Evolutionary conservation across 2,797 vertebrate species (phyloP).

Genomic region (Amblyopsis hoosieri): DNA sequence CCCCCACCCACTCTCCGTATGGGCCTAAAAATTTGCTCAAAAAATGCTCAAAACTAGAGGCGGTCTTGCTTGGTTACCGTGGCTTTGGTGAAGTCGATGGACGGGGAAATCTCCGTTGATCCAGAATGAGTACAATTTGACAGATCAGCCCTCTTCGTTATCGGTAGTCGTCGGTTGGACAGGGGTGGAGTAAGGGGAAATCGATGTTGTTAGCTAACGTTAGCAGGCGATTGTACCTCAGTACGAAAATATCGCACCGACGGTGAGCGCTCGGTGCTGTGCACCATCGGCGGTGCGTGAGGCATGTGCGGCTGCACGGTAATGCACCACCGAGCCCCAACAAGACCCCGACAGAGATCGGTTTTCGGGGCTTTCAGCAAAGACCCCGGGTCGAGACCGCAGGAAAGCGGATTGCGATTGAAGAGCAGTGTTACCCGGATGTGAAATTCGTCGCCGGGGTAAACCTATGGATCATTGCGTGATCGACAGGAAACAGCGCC

Average conservation of each 20-base stretch:
- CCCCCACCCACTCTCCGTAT: slow-evolving; percentile 40
- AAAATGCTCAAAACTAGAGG: not conserved
- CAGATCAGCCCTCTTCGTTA: slow-evolving; percentile 26
- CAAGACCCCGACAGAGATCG: slow-evolving; percentile 40
- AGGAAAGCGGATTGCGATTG: slow-evolving; percentile 62
- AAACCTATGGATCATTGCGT: slow-evolving; percentile 9
- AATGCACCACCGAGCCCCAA: slow-evolving; percentile 35
- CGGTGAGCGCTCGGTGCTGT: slow-evolving; percentile 64
- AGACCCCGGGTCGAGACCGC: slow-evolving; percentile 64
- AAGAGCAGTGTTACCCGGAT: slow-evolving; percentile 72
- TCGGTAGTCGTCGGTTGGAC: slow-evolving; percentile 42
- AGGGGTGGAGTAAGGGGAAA: slow-evolving; percentile 57
- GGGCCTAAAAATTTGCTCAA: slow-evolving; percentile 50
- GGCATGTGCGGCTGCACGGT: slow-evolving; percentile 56
- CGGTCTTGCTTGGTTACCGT: slow-evolving; percentile 3
- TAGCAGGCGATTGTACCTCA: slow-evolving; percentile 64
- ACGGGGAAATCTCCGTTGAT: slow-evolving; percentile 25
- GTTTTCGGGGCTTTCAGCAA: slow-evolving; percentile 46
- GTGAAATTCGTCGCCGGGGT: slow-evolving; percentile 58
- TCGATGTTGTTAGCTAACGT: slow-evolving; percentile 74
- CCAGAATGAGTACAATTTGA: slow-evolving; percentile 51
- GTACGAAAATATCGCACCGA: slow-evolving; percentile 69
- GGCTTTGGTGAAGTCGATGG: slow-evolving; percentile 31
- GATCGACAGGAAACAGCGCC: slow-evolving; percentile 42
- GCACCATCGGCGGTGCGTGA: slow-evolving; percentile 62